A percentile compares a stretch with the other conserved stretches of the same genome.
These are phyloP conservation scores for Alentia gelatinosa DNA, from an alignment of 2,888 invertebrate genomes.

Conservation along the genomic window DNA sequence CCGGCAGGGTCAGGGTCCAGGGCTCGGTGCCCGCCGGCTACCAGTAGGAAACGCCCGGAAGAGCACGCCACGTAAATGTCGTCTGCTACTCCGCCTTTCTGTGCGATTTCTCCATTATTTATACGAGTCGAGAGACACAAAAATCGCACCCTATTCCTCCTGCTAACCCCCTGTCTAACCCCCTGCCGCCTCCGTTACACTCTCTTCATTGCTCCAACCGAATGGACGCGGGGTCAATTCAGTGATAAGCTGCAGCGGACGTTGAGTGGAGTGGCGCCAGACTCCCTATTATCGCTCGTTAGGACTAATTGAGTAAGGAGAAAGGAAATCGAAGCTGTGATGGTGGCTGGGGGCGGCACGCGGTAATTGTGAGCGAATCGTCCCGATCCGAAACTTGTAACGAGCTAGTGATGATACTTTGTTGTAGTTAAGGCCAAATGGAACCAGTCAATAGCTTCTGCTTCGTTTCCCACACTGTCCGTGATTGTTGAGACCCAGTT, in stretches of 20 bases:
- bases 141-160: background rate
- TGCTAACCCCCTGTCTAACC: background rate
- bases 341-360: background rate
- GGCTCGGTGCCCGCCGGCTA: background rate
- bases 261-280: constrained; percentile 27
- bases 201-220: background rate
- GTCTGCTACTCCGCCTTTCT: background rate
- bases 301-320: constrained; percentile 44
- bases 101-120: background rate
- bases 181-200: background rate
- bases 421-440: constrained; percentile 3
- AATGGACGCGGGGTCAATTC: background rate
- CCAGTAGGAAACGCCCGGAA: background rate
- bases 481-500: background rate
- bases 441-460: background rate
- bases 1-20: background rate
- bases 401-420: constrained; percentile 20
- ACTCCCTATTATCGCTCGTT: constrained; percentile 25
- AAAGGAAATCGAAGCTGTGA: constrained; percentile 29
- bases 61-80: background rate
- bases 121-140: background rate
- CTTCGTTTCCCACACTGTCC: background rate
- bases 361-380: constrained; percentile 31
- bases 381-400: constrained; percentile 27
- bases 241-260: background rate